Conservation (phyloP, 2,797 vertebrate genomes). For the Mormyrops attenuatus region DNA sequence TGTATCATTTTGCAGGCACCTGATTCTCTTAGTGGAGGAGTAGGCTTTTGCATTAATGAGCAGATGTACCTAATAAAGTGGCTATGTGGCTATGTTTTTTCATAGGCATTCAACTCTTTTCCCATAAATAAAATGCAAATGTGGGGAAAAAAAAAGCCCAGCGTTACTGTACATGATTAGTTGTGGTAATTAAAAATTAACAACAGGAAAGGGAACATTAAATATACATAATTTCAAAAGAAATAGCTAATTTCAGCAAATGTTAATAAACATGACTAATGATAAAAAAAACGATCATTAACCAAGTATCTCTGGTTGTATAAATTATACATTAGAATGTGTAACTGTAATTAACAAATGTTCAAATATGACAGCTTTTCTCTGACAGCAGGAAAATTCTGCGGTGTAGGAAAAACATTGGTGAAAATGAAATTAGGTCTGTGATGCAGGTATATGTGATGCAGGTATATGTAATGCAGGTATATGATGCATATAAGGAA, state of each 20-base stretch:
- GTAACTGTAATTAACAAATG: not conserved
- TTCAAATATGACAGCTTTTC: not conserved
- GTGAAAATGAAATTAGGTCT: not conserved
- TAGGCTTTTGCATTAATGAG: not conserved
- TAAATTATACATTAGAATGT: not conserved
- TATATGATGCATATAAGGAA: not conserved
- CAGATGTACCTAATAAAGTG: not conserved
- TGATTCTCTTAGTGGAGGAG: not conserved
- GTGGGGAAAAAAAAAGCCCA: not conserved
- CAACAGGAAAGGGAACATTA: not conserved
- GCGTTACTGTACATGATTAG: not conserved
- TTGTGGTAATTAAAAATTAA: not conserved
- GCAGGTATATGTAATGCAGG: not conserved
- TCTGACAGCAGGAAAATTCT: not conserved
- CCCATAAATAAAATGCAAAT: not conserved
- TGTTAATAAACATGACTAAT: conserved; percentile 1
- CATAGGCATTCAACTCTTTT: not conserved
- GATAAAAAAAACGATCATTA: not conserved
- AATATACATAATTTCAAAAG: not conserved
- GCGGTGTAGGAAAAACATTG: not conserved
- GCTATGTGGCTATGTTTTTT: not conserved
- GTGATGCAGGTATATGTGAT: not conserved
- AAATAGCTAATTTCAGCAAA: conserved; percentile 1
- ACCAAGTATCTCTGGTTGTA: not conserved
- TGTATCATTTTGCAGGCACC: not conserved